A percentile compares a stretch with the other conserved stretches of the same genome.
Evolutionary conservation across 2,113 vertebrate species (phyloP).

Genomic region (Hippocampus mohnikei): DNA sequence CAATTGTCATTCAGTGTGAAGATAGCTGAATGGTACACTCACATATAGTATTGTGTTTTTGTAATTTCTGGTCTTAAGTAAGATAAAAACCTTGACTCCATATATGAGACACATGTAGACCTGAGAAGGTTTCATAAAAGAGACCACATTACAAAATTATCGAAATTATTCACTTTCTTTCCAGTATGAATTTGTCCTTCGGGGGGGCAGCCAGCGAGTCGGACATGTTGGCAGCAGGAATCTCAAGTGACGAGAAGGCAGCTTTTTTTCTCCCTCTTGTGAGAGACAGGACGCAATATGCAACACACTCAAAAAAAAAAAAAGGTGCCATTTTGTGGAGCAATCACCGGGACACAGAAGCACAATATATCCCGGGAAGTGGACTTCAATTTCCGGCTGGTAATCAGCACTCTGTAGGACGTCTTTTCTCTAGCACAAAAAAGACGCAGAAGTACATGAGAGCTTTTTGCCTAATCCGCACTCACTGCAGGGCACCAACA

Average conservation of each 20-base stretch:
- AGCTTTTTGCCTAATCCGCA: constrained; percentile 8
- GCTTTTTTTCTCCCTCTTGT: neutral
- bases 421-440: neutral
- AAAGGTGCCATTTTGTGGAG: neutral
- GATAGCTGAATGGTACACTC: too few relatives aligned
- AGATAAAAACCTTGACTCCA: constrained; percentile 5
- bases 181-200: constrained; percentile 52
- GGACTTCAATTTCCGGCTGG: constrained; percentile 5
- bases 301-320: neutral
- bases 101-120: constrained; percentile 60
- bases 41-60: neutral
- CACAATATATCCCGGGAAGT: neutral
- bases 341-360: neutral
- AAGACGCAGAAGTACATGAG: neutral
- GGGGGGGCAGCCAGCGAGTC: constrained; percentile 47
- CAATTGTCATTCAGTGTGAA: too few relatives aligned
- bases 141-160: constrained; percentile 61
- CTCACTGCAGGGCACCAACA: neutral
- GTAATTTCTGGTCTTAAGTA: neutral
- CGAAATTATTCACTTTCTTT: constrained; percentile 54
- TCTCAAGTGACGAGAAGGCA: neutral
- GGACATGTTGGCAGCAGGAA: constrained; percentile 29
- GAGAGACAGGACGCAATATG: neutral
- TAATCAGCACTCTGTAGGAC: constrained; percentile 5
- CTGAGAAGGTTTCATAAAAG: constrained; percentile 50